Percentiles rank a stretch among this genome's conserved stretches.
phyloP scores from a whole-genome alignment of 2,888 invertebrate species.

The Chrysomela aeneicollis region DNA sequence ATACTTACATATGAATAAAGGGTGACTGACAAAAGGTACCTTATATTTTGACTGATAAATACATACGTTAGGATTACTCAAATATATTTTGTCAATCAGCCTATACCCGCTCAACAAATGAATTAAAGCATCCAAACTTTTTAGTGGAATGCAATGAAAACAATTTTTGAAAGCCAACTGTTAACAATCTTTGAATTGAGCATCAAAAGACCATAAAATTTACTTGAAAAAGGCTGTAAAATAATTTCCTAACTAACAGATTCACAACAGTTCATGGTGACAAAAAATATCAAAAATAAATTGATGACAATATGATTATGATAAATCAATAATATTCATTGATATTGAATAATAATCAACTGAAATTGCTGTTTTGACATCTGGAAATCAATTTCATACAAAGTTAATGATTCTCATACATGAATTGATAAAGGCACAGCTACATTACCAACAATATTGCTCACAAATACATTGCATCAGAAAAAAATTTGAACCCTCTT shows the following conservation, averaged over 20 bases:
- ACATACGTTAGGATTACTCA: too few relatives aligned
- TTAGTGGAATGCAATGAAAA: too few relatives aligned
- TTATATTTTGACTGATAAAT: too few relatives aligned
- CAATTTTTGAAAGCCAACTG: too few relatives aligned
- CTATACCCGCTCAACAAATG: not conserved
- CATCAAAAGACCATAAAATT: not conserved
- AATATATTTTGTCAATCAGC: too few relatives aligned
- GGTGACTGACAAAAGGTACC: too few relatives aligned
- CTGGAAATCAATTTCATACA: too few relatives aligned
- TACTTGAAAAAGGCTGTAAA: not conserved
- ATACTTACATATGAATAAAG: too few relatives aligned
- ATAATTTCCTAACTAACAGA: conserved; percentile 2
- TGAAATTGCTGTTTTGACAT: not conserved
- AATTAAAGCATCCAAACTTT: not conserved
- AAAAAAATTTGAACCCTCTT: not conserved
- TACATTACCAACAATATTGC: not conserved
- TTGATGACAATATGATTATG: not conserved
- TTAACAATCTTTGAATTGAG: too few relatives aligned
- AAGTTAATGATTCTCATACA: too few relatives aligned
- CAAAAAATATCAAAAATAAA: not conserved
- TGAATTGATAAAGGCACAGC: not conserved
- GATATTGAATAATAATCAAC: not conserved
- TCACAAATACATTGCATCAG: not conserved
- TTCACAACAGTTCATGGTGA: not conserved
- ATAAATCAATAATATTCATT: not conserved